Percentiles rank a stretch among this genome's conserved stretches.
phyloP scores from a whole-genome alignment of 1,140 invertebrate species.

The Neodiprion lecontei region DNA sequence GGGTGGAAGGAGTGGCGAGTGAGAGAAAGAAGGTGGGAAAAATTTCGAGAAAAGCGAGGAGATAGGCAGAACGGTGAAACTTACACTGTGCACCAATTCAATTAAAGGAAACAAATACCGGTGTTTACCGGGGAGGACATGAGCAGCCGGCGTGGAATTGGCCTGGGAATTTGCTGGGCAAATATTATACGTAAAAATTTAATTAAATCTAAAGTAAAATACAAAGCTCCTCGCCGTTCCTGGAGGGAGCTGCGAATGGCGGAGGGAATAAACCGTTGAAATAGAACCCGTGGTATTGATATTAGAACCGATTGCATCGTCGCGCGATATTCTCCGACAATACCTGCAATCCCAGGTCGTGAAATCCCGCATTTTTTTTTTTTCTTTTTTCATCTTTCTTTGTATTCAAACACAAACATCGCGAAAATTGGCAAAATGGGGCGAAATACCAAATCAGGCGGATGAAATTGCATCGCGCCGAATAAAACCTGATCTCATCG shows the following conservation, averaged over 20 bases:
- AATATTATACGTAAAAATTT: conserved; percentile 40
- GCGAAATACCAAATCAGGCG: too few species aligned
- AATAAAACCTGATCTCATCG: not conserved
- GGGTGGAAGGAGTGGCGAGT: not conserved
- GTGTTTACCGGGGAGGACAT: conserved; percentile 33
- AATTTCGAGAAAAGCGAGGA: not conserved
- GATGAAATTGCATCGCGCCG: not conserved
- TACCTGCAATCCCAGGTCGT: too few species aligned
- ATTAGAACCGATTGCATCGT: too few species aligned
- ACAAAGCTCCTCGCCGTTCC: not conserved
- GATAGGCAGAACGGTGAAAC: not conserved
- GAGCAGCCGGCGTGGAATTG: conserved; percentile 32
- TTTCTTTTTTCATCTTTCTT: too few species aligned
- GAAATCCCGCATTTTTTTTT: too few species aligned
- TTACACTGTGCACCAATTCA: conserved; percentile 28
- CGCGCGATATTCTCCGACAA: too few species aligned
- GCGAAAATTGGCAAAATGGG: too few species aligned
- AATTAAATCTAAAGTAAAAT: conserved; percentile 38
- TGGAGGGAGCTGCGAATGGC: not conserved
- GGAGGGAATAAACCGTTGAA: too few species aligned
- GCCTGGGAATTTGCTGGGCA: conserved; percentile 34
- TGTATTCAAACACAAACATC: too few species aligned
- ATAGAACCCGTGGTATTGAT: too few species aligned
- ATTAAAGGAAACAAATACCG: conserved; percentile 44
- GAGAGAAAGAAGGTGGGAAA: conserved; percentile 15